Conservation (phyloP, 2,888 invertebrate genomes). For the Metacarcinus magister region DNA sequence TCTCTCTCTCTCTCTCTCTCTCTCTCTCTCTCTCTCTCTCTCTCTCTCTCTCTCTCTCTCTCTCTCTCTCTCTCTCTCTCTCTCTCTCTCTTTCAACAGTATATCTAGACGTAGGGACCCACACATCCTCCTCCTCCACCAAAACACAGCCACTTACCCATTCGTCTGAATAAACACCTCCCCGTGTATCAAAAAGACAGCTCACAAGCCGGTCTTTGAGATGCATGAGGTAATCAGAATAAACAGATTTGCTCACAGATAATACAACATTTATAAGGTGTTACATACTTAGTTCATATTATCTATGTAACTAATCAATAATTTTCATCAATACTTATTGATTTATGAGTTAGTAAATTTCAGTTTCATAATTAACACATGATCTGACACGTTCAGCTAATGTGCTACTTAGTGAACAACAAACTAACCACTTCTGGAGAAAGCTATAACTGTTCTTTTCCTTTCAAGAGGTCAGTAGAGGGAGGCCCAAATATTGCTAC, state of each 20-base stretch:
- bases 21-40: too few relatives aligned
- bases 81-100: too few relatives aligned
- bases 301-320: too few relatives aligned
- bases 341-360: neutral
- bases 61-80: too few relatives aligned
- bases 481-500: constrained; percentile 22
- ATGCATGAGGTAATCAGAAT: neutral
- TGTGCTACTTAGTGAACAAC: neutral
- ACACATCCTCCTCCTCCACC: neutral
- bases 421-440: neutral
- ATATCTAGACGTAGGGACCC: neutral
- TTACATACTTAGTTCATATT: too few relatives aligned
- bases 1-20: too few relatives aligned
- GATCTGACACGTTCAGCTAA: neutral
- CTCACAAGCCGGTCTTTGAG: neutral
- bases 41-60: too few relatives aligned
- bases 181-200: too few relatives aligned
- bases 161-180: neutral
- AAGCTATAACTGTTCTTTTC: neutral
- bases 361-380: neutral
- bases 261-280: neutral
- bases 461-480: neutral
- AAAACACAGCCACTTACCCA: neutral
- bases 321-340: too few relatives aligned
- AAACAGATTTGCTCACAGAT: neutral